Conservation (phyloP, 2,797 vertebrate species). For the Alauda arvensis region DNA sequence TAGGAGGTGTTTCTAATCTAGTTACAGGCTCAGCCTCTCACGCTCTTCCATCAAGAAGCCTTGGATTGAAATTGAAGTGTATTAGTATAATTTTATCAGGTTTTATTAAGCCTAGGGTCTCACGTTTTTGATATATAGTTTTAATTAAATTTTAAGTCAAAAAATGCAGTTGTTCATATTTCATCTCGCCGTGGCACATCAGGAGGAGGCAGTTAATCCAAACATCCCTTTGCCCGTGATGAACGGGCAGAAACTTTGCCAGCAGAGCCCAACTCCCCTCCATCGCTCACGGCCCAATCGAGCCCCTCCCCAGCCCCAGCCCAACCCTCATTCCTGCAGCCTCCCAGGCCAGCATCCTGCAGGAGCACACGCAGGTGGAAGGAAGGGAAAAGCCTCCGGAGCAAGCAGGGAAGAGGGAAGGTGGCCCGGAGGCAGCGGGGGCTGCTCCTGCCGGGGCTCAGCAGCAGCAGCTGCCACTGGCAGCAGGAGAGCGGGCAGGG, state of each 20-base stretch:
- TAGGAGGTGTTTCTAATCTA: constrained; percentile 44
- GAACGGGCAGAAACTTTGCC: background rate
- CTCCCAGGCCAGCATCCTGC: accelerated
- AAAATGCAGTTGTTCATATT: constrained; percentile 48
- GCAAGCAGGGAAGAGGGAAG: background rate
- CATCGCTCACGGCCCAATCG: accelerated
- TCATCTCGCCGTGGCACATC: constrained; percentile 37
- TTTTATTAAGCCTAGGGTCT: constrained; percentile 58
- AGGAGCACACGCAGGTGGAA: accelerated
- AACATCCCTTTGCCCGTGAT: background rate
- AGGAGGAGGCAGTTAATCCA: constrained; percentile 36
- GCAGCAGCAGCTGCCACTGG: background rate
- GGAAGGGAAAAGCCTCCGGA: background rate
- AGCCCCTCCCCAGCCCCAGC: background rate
- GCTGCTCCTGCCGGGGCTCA: background rate
- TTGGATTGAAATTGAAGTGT: constrained; percentile 53
- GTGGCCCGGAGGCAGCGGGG: background rate
- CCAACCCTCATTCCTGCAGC: accelerated
- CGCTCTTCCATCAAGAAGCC: constrained; percentile 50
- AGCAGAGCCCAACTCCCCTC: background rate
- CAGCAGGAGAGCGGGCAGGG: background rate
- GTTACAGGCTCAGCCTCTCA: constrained; percentile 22
- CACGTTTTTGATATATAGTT: constrained; percentile 63
- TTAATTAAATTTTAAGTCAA: constrained; percentile 73
- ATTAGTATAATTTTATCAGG: constrained; percentile 65